Base-by-base conservation (phyloP, 2,113 vertebrate species). In the Pangasianodon gigas region DNA sequence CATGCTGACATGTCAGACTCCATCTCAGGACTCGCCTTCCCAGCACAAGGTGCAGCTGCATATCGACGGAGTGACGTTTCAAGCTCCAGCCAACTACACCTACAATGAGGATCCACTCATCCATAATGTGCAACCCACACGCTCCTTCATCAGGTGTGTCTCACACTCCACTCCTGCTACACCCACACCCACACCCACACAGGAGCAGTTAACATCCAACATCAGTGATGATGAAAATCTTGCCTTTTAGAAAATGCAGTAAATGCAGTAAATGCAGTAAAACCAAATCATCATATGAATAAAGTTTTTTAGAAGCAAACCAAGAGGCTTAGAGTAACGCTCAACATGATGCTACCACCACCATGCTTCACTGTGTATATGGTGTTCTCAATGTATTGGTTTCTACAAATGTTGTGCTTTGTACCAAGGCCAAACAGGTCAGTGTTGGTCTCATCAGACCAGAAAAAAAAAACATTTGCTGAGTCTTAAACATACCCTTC, bases 71-170 rank as follows among this genome's bases (percentile, higher is more conserved):
- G 97, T 97, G 86, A 85, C 93, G 82, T 94, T 94, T 71, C 91
- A 92, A 0, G 95, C 95, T 0, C 94, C 95, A 0, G 29, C 69
- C 58, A 87, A 56, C 82, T 99, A 98, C 96, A 97, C 93, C 82
- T 99, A 98, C 94, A 97, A 95, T 91, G 96, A 98, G 83, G 97
- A 99, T 92, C 98, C 98, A 0, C 89, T 97, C 93, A 96, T 99
- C 95, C 94, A 95, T 93, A 96, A 95, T 93, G 96, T 99, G 93
- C 95, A 97, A 91, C 98, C 98, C 0, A 96, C 96, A 11, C 98
- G 97, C 94, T 99, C 98, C 93, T 99, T 99, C 60, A 95, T 99
- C 93, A 99, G 98, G 98, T 99, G 89, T 94, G 95, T 84, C 26
- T 26, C n/a, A 54, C 56, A 58, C 32, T 41, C 10, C 21, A 41